A percentile compares a stretch with the other conserved stretches of the same genome.
phyloP scores from a whole-genome alignment of 2,113 vertebrate species.

The Oxygymnocypris stewartii region DNA sequence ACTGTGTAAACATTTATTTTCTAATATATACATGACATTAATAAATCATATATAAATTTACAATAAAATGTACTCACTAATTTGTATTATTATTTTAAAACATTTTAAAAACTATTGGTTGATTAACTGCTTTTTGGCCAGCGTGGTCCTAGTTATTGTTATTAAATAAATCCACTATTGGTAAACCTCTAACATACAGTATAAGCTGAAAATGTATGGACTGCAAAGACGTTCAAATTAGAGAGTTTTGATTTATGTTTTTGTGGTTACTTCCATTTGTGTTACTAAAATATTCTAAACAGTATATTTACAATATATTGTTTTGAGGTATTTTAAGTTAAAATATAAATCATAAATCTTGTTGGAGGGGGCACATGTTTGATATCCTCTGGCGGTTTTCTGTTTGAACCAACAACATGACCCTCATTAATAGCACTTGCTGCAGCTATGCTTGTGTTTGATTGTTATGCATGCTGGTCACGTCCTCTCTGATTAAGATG shows the following conservation, averaged over 20 bases:
- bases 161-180: too few relatives aligned
- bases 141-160: too few relatives aligned
- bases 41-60: too few relatives aligned
- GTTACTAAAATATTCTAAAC: background rate
- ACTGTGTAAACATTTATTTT: too few relatives aligned
- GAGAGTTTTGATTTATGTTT: background rate
- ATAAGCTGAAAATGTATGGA: too few relatives aligned
- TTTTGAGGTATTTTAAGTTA: background rate
- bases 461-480: constrained; percentile 29
- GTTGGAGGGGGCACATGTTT: background rate
- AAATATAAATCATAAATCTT: background rate
- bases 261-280: background rate
- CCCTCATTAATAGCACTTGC: constrained; percentile 34
- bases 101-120: too few relatives aligned
- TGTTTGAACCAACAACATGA: background rate
- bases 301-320: background rate
- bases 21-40: too few relatives aligned
- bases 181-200: too few relatives aligned
- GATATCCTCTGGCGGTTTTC: constrained; percentile 6
- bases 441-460: constrained; percentile 48
- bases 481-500: constrained; percentile 19
- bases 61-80: too few relatives aligned
- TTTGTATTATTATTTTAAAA: too few relatives aligned
- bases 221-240: background rate
- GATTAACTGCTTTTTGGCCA: too few relatives aligned